Evolutionary conservation across 30 jellyfish, hydroid and myxozoan genomes (phyloP).

Genomic region (Aurelia aurita complex sp. Pacific): DNA sequence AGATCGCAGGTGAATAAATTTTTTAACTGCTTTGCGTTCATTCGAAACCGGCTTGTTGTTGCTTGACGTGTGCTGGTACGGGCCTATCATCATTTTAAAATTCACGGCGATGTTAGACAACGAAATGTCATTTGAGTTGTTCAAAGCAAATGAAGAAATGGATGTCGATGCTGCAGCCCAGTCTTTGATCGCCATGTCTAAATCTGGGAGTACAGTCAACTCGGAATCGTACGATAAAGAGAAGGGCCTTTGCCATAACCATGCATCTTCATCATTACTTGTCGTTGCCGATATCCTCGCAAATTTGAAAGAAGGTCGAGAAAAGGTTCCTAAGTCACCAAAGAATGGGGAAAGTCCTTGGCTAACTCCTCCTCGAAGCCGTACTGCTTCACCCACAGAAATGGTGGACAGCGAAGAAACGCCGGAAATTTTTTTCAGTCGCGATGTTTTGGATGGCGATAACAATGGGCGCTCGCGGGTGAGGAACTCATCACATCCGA

Average conservation of each 20-base stretch:
- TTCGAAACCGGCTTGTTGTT: constrained; percentile 5
- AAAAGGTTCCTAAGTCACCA: constrained; percentile 13
- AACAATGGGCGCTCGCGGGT: constrained; percentile 57
- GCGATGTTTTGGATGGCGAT: constrained; percentile 48
- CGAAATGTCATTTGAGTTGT: constrained; percentile 55
- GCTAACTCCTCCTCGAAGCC: constrained; percentile 98
- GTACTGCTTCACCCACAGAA: constrained; percentile 96
- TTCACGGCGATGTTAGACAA: constrained; percentile 23
- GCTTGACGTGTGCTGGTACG: constrained; percentile 22
- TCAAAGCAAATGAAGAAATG: constrained; percentile 40
- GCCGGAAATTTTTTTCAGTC: constrained; percentile 46
- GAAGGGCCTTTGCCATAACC: constrained; percentile 21
- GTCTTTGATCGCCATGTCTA: constrained; percentile 75
- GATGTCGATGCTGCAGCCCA: constrained; percentile 88
- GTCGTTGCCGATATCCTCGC: constrained; percentile 88
- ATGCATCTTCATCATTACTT: constrained; percentile 28
- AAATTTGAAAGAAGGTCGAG: constrained; percentile 77
- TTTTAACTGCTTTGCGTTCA: neutral
- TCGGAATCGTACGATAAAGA: constrained; percentile 57
- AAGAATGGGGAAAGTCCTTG: constrained; percentile 79
- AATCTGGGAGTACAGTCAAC: constrained; percentile 39
- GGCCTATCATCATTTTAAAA: neutral
- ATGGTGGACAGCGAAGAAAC: constrained; percentile 52
- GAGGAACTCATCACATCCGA: constrained; percentile 24
- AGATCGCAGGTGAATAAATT: constrained; percentile 17